Conservation (phyloP, 1,140 invertebrate genomes). For the Drosophila gunungcola region DNA sequence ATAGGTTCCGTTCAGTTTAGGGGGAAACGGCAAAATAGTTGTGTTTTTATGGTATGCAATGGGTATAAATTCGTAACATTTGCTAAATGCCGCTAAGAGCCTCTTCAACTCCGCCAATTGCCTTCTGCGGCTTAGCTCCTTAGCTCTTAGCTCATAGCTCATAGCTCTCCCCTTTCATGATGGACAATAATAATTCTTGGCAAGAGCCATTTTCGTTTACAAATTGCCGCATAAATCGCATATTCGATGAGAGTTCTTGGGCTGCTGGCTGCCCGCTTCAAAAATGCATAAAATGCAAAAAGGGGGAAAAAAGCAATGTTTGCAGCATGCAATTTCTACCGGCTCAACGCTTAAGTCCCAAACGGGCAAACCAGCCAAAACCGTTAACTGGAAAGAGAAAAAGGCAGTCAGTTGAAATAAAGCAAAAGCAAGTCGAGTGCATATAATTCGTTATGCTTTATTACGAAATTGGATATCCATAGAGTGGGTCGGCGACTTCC, state of each 20-base stretch:
- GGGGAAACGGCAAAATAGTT: slow-evolving; percentile 20
- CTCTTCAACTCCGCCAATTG: slow-evolving; percentile 37
- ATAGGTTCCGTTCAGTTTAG: background rate
- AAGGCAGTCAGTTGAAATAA: slow-evolving; percentile 62
- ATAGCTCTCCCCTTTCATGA: slow-evolving; percentile 57
- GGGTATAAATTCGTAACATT: slow-evolving; percentile 71
- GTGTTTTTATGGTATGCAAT: slow-evolving; percentile 64
- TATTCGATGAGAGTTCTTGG: slow-evolving; percentile 79
- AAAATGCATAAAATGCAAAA: slow-evolving; percentile 74
- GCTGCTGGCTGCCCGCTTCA: slow-evolving; percentile 33
- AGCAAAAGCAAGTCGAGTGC: slow-evolving; percentile 82
- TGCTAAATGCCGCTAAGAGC: slow-evolving; percentile 71
- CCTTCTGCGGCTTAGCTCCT: slow-evolving; percentile 45
- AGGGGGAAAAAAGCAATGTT: slow-evolving; percentile 9
- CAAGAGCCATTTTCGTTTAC: slow-evolving; percentile 83
- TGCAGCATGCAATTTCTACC: slow-evolving; percentile 68
- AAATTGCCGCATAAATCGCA: slow-evolving; percentile 83
- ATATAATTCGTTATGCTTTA: slow-evolving; percentile 84
- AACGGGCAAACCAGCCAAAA: slow-evolving; percentile 58
- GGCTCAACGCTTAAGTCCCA: slow-evolving; percentile 34
- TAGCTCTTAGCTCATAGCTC: slow-evolving; percentile 19
- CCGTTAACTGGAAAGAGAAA: slow-evolving; percentile 61
- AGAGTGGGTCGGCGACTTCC: slow-evolving; percentile 50
- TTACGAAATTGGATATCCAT: slow-evolving; percentile 83
- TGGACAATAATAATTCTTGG: slow-evolving; percentile 84